Evolutionary conservation across 2,888 invertebrate genomes (phyloP), one percentile per base, ranked within the genome.

Genomic region (Mallateleia sp.): DNA sequence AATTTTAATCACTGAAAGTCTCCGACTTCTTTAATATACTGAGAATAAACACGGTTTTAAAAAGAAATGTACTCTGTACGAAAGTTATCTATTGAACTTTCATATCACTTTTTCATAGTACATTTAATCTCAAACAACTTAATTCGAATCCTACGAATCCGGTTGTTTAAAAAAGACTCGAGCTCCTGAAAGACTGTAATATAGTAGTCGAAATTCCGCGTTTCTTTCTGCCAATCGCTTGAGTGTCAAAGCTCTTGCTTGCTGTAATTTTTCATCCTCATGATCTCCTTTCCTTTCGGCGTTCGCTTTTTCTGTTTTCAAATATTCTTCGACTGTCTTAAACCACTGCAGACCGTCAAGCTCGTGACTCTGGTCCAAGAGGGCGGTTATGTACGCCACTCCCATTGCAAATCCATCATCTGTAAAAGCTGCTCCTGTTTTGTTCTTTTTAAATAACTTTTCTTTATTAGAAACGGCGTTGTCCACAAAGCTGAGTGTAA

Each of bases 351-450:
- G 96, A 0, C 98, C 97, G 95, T 99, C 98, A 94, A 99, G 98
- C 92, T 98, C 98, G 22, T 95, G 94, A 91, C 96, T 96, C 95
- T 99, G 99, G 94, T 98, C 97, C 56, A 99, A 95, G 83, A 99
- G 96, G 93, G 98, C 98, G 83, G 99, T 96, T 90, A 99, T 97
- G 93, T 99, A 99, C 0, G 99, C 99, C 42, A 98, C 95, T 94
- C 99, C 99, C 97, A 99, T 98, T 5, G 99, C 98, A 95, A 99
- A 99, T 15, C 99, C 99, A 95, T 99, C 99, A 95, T 99, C 99
- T 14, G 99, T 99, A 94, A 99, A 99, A 0, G 98, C 97, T 64
- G 98, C 98, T 15, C 98, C 98, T 15, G 96, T 96, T 95, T 97
- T 98, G 93, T 98, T 98, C 94, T 98, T 98, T 94, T 99, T 99